Percentiles rank a stretch among this genome's conserved stretches.
phyloP scores from a whole-genome alignment of 2,113 vertebrate species.

The Potamarius usumacintae region DNA sequence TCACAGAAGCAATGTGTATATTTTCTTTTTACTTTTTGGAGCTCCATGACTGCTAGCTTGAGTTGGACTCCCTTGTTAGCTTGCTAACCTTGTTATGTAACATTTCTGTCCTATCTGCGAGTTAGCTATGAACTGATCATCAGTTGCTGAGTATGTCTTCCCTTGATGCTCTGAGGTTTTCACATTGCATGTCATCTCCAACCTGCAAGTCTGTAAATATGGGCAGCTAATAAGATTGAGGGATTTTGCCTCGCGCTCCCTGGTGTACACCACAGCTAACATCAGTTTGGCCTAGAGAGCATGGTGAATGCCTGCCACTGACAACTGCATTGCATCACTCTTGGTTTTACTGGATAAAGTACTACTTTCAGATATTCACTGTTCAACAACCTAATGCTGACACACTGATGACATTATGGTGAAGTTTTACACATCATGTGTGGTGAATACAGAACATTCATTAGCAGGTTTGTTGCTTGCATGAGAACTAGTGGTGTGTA shows the following conservation, averaged over 20 bases:
- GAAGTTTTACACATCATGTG: not conserved
- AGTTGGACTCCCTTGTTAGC: not conserved
- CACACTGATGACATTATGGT: not conserved
- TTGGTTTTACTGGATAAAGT: not conserved
- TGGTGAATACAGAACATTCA: not conserved
- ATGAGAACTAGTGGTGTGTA: too few species aligned
- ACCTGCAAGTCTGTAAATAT: not conserved
- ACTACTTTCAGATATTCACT: not conserved
- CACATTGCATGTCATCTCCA: not conserved
- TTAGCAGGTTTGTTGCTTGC: slow-evolving; percentile 7
- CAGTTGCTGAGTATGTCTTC: not conserved
- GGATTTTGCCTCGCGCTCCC: not conserved
- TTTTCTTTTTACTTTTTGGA: not conserved
- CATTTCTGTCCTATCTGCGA: not conserved
- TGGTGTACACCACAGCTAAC: not conserved
- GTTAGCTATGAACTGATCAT: not conserved
- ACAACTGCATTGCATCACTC: not conserved
- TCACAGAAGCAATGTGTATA: too few species aligned
- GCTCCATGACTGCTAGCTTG: not conserved
- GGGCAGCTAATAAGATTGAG: not conserved
- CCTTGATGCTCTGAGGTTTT: not conserved
- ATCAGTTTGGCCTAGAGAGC: not conserved
- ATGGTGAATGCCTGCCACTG: slow-evolving; percentile 4
- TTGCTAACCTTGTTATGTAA: slow-evolving; percentile 1
- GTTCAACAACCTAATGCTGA: not conserved